Evolutionary conservation across 2,113 vertebrate genomes (phyloP), one percentile per base, ranked within the genome.

Genomic region (Callospermophilus lateralis): DNA sequence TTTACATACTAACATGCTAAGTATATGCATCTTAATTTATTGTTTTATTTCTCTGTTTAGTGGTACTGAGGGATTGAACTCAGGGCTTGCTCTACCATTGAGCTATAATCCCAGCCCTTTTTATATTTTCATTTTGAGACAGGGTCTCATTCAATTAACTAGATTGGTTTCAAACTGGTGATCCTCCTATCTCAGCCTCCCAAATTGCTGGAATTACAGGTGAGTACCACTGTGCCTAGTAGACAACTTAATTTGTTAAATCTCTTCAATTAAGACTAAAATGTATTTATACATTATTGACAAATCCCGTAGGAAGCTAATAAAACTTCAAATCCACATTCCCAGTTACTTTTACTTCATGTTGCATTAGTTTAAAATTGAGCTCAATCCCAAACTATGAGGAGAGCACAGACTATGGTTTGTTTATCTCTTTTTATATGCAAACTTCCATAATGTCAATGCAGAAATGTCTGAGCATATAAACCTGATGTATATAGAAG

Each of bases 191-290:
- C 61, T 63, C 61, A 28, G 61, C 61, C 61, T 63, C 61, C 61
- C 9, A 63, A 63, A 5, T 63, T 63, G 24, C 61, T 63, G 9
- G 24, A 28, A 63, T 61, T 63, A 63, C 20, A 63, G 24, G 20
- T 10, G 24, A 28, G 61, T 11, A 28, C 61, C 61, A 63, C 65
- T 15, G 30, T 67, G 65, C 30, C 65, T 12, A 32, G 65, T 88
- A 72, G 86, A 63, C 30, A 70, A 48, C 61, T 90, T 55, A 39
- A 86, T 73, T 61, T 85, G 48, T 32, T 42, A 68, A 92, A 88
- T 9, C 53, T 72, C 51, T 84, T 84, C 58, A 87, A 42, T 90
- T 34, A 79, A 86, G 17, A 80, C 20, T 37, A 96, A 91, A 70
- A 80, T 16, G 32, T 61, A 34, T 61, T 78, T 89, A 68, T 53